These are phyloP conservation scores for Lytechinus pictus DNA, from an alignment of 35 echinoderm and acorn worm species.

Conservation along the genomic window DNA sequence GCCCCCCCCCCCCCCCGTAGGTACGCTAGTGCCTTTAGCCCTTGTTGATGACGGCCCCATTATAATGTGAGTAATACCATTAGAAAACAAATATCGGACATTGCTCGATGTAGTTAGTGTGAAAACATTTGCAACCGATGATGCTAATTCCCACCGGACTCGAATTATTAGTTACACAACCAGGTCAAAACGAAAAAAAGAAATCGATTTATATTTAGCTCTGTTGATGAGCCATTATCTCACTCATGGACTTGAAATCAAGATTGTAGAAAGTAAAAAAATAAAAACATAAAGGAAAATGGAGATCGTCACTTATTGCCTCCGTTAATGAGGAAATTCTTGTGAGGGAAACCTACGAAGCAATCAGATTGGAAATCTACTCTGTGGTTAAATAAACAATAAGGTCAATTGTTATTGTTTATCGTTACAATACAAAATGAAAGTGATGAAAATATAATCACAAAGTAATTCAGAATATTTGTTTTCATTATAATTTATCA, in stretches of 20 bases:
- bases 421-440: not conserved
- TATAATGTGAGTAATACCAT: not conserved
- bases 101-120: not conserved
- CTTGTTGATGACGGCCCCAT: too few relatives aligned
- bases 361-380: not conserved
- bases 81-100: too few relatives aligned
- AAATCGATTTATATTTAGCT: not conserved
- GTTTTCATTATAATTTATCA: not conserved
- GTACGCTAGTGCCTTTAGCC: too few relatives aligned
- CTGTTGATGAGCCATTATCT: slow-evolving; percentile 1
- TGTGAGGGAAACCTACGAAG: not conserved
- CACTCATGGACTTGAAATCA: not conserved
- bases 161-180: not conserved
- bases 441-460: not conserved
- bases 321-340: not conserved
- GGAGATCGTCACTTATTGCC: not conserved
- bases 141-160: not conserved
- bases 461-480: not conserved
- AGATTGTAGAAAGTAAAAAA: not conserved
- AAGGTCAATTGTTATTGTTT: not conserved
- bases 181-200: not conserved
- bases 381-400: not conserved
- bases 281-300: not conserved
- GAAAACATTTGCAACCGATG: not conserved
- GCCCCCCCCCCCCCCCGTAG: too few relatives aligned